Evolutionary conservation across 2,113 vertebrate species (phyloP).

Genomic region (Excalfactoria chinensis): DNA sequence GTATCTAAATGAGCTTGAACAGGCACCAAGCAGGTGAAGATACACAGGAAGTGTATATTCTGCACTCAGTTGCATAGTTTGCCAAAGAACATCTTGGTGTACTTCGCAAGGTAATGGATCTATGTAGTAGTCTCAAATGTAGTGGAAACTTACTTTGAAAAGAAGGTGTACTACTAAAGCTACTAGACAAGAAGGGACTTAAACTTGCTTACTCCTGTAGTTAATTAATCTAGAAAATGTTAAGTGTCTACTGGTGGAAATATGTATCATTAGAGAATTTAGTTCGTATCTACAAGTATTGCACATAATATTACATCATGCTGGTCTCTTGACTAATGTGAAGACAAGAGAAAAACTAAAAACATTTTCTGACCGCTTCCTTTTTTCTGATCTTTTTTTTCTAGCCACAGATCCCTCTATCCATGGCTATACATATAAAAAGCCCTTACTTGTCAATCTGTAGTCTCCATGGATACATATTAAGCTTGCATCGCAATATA

Average conservation of each 20-base stretch:
- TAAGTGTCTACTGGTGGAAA: background rate
- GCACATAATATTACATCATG: background rate
- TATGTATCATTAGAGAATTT: background rate
- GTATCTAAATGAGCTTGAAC: background rate
- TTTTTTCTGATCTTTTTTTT: rapidly evolving
- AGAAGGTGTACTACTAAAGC: background rate
- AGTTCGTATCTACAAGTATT: background rate
- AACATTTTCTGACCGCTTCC: background rate
- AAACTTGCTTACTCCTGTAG: background rate
- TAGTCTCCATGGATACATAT: rapidly evolving
- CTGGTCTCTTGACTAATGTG: background rate
- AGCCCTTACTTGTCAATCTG: background rate
- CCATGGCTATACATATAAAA: background rate
- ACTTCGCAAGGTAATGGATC: background rate
- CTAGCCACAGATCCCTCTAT: background rate
- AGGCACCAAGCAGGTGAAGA: background rate
- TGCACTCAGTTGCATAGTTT: background rate
- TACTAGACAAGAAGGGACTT: background rate
- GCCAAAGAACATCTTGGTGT: background rate
- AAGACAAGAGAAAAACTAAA: background rate
- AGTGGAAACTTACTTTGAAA: background rate
- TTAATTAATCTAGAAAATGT: background rate
- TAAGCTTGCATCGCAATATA: background rate
- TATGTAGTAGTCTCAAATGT: background rate
- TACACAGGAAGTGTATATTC: background rate